Evolutionary conservation across 2,888 invertebrate genomes (phyloP).

Genomic region (Chrysolina oricalcia): DNA sequence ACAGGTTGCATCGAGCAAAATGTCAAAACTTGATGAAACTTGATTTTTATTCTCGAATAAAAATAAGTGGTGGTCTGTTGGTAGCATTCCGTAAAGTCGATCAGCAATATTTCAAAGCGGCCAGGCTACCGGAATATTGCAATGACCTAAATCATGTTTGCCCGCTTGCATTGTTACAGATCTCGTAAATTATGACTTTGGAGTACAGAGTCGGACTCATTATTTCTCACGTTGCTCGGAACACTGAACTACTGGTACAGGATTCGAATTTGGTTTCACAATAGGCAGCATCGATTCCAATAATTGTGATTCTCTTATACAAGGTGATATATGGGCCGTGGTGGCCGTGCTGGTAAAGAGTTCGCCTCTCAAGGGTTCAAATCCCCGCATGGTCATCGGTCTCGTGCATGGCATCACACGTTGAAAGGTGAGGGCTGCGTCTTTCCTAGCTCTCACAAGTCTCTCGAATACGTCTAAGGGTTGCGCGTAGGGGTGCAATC

Average conservation of each 20-base stretch:
- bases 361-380: too few species aligned
- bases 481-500: too few species aligned
- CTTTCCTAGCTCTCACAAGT: too few species aligned
- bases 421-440: too few species aligned
- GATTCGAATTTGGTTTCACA: not conserved
- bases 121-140: conserved; percentile 60
- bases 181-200: conserved; percentile 58
- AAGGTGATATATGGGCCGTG: too few species aligned
- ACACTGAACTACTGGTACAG: too few species aligned
- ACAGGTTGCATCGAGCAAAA: not conserved
- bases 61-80: conserved; percentile 39
- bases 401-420: too few species aligned
- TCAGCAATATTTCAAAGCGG: conserved; percentile 58
- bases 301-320: too few species aligned
- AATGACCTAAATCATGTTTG: conserved; percentile 61
- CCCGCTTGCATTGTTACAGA: conserved; percentile 60
- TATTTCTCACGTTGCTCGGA: not conserved
- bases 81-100: conserved; percentile 36
- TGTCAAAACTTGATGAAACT: conserved; percentile 13
- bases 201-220: conserved; percentile 41
- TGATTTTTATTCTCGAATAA: conserved; percentile 30
- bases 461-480: too few species aligned
- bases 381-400: too few species aligned
- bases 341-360: too few species aligned
- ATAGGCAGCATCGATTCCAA: too few species aligned